Conservation (phyloP, 2,797 vertebrate species). For the Helostoma temminkii region DNA sequence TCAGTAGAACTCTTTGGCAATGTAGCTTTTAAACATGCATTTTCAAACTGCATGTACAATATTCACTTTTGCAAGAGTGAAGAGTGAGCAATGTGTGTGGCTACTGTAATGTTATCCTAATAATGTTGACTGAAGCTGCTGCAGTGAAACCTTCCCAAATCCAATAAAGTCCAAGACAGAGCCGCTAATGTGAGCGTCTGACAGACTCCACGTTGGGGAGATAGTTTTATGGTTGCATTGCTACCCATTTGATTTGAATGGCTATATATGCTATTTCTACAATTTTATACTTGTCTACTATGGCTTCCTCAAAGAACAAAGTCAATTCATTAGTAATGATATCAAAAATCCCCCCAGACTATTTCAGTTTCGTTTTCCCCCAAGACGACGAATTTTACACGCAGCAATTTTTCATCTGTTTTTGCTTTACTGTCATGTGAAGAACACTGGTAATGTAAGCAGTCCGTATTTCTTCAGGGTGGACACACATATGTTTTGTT, state of each 20-base stretch:
- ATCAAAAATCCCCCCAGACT: conserved; percentile 16
- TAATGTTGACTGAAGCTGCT: too few species aligned
- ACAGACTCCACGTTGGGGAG: too few species aligned
- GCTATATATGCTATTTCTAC: too few species aligned
- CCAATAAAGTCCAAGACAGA: too few species aligned
- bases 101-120: too few species aligned
- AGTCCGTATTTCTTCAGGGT: conserved; percentile 9
- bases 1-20: too few species aligned
- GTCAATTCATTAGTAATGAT: conserved; percentile 3
- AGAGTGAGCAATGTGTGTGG: too few species aligned
- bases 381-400: not conserved
- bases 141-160: too few species aligned
- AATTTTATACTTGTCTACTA: not conserved
- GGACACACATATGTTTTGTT: not conserved
- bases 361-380: not conserved
- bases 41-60: not conserved
- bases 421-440: conserved; percentile 18
- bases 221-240: not conserved
- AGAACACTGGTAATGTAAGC: conserved; percentile 27
- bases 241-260: too few species aligned
- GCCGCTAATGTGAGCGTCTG: not conserved
- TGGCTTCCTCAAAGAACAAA: conserved; percentile 7
- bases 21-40: not conserved
- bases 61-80: too few species aligned
- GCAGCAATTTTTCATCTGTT: not conserved